Evolutionary conservation across 1,140 invertebrate species (phyloP), one percentile per base, ranked within the genome.

Genomic region (Papilio machaon): DNA sequence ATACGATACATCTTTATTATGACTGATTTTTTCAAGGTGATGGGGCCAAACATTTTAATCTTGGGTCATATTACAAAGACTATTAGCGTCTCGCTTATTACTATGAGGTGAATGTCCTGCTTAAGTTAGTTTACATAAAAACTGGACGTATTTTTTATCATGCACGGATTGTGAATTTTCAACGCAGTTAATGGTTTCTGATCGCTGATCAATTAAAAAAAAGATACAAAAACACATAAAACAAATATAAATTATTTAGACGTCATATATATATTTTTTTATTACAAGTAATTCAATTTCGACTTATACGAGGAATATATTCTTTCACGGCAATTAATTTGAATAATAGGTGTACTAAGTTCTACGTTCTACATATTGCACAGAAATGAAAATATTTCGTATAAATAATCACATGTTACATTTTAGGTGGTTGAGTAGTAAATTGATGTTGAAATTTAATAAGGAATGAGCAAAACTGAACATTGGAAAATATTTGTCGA

Each of bases 21-120:
- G 64, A 70, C 64, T 70, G 64, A 35, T 38, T 70, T 35, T 15
- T 70, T 70, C 30, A 70, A 70, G 30, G 23, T 70, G 30, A 70
- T 70, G 30, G 19, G 60, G 19, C 11, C 64, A 35, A 70, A 38
- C 23, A 17, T 70, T 35, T 70, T 70, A 11, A 35, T 35, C 64
- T 70, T 30, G 30, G 13, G 60, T 64, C 19, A 35, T 67, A 67
- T 6, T 35, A 67, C 64, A 35, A 64, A 23, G 64, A 23, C 64
- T 67, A 35, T 67, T 67, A 67, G 23, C 64, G 64, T 67, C 23
- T 67, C 13, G 64, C 64, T 67, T 15, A 15, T 30, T 67, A 67
- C 23, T 10, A 38, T 7, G 6, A 17, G 58, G 58, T 60, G 58
- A 60, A 60, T 19, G 58, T 60, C 58, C 58, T 60, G 58, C n/a